Base-by-base conservation (phyloP, 2,797 vertebrate genomes). In the Rhinichthys osculus region DNA sequence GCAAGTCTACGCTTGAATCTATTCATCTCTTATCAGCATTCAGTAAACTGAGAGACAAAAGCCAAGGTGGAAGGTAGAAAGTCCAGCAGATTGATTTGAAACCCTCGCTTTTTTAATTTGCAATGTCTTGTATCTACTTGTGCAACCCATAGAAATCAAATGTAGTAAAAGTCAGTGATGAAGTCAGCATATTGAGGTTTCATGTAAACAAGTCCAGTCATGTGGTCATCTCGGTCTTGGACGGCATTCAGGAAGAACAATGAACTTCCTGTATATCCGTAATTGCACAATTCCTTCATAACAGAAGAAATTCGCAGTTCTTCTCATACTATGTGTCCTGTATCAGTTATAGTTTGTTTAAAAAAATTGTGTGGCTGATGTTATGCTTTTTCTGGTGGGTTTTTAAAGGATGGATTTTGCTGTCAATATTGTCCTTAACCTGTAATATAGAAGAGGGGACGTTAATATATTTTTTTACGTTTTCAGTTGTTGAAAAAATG, bases 1-100 rank as follows among this genome's bases (percentile, higher is more conserved):
- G 64, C 71, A 80, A 71, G 79, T 79, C 81, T 67, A 40, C 9
- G 5, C 83, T 67, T 79, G 72, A 79, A 67, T 77, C 70, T 52
- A 84, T 62, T 78, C 54, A 62, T 50, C 23, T 79, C 80, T 83
- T 83, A 85, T 85, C 62, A 77, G 62, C 14, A n/a, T 66, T 81
- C 19, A 87, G 66, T 82, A 73, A 82, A 85, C 79, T 9, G 30
- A 38, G 11, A 82, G n/a, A 19, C 79, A 59, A 54, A 87, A 82
- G 59, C 19, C n/a, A 78, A 84, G 50, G 38, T 78, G 54, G 17
- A 52, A 54, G 35, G 33, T 82, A 52, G 33, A 72, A 83, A 50
- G 81, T 72, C 62, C 66, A 72, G 73, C 16, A 38, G 21, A 35
- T 33, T 78, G 38, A 38, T 38, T 38, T 38, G 16, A 72, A 79